phyloP scores from a whole-genome alignment of 2,113 vertebrate species.

The Rhizomys pruinosus region DNA sequence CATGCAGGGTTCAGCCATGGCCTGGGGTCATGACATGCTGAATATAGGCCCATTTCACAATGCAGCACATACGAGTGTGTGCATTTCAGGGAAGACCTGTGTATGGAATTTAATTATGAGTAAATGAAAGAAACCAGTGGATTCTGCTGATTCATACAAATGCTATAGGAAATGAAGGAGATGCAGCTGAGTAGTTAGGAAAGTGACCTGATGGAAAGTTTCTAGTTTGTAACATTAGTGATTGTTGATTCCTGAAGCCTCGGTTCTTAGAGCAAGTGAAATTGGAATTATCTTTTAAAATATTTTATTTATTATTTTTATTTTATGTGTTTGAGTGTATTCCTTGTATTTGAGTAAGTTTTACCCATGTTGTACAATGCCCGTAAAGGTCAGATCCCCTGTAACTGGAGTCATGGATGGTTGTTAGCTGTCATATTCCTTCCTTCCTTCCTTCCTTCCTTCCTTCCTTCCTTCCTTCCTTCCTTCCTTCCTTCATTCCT shows the following conservation, averaged over 20 bases:
- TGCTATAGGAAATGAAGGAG: neutral
- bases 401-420: no score
- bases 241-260: constrained; percentile 18
- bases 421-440: neutral
- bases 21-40: neutral
- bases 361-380: no score
- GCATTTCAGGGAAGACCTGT: neutral
- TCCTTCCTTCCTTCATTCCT: neutral
- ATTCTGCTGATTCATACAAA: neutral
- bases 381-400: no score
- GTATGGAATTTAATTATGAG: constrained; percentile 35
- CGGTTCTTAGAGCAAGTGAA: neutral
- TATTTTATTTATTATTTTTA: neutral
- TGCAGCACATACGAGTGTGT: neutral
- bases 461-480: no score
- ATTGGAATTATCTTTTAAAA: no score
- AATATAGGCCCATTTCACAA: neutral
- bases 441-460: neutral
- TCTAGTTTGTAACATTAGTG: neutral
- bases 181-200: neutral
- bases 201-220: neutral
- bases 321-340: no score
- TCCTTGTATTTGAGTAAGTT: no score
- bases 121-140: neutral
- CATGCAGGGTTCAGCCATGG: neutral